Percentiles rank a stretch among this genome's conserved stretches.
Conservation (phyloP, 2,888 invertebrate genomes). For the Scaptomyza parva region DNA sequence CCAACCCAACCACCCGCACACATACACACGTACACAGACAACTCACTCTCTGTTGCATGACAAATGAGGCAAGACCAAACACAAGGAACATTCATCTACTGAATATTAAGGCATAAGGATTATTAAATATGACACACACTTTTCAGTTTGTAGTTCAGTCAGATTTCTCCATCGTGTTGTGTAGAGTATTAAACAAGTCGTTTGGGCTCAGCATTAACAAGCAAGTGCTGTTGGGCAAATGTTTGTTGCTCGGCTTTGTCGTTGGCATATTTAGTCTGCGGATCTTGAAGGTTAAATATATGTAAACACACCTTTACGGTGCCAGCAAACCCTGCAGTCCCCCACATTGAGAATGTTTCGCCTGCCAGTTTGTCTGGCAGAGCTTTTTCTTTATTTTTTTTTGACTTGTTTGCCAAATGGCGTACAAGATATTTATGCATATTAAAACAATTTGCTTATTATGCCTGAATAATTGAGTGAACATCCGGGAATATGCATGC, state of each 20-base stretch:
- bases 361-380: constrained; percentile 59
- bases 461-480: constrained; percentile 79
- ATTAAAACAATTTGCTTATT: constrained; percentile 81
- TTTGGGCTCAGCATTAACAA: neutral
- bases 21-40: constrained; percentile 12
- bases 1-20: no score
- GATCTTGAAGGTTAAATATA: constrained; percentile 78
- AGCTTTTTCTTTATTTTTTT: no score
- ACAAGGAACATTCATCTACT: no score
- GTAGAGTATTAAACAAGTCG: constrained; percentile 52
- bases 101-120: neutral
- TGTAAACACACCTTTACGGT: constrained; percentile 73
- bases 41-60: constrained; percentile 16
- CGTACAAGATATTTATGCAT: constrained; percentile 81
- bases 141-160: neutral
- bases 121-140: neutral
- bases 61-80: constrained; percentile 54
- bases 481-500: constrained; percentile 24
- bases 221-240: constrained; percentile 31
- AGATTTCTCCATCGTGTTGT: neutral
- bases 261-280: constrained; percentile 73
- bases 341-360: constrained; percentile 15
- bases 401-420: constrained; percentile 81
- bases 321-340: constrained; percentile 5
- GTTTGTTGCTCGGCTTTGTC: constrained; percentile 51